A percentile compares a stretch with the other conserved stretches of the same genome.
Conservation (phyloP, 2,888 invertebrate species). For the Nymphalis c-album region DNA sequence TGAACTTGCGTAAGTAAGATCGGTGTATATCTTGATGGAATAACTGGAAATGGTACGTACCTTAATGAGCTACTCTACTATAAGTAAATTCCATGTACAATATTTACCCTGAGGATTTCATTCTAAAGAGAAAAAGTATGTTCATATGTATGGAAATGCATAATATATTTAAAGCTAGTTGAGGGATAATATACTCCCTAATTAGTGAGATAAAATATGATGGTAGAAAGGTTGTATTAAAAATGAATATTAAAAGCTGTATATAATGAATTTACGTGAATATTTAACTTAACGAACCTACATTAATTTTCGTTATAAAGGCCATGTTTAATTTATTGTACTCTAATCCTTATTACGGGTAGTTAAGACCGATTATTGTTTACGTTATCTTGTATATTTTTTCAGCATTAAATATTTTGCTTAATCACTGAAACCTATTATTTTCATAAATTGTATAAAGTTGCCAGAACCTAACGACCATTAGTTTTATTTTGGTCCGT, state of each 20-base stretch:
- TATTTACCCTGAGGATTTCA: no score
- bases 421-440: slow-evolving; percentile 14
- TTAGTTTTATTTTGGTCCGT: no score
- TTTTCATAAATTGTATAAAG: slow-evolving; percentile 7
- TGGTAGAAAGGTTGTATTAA: not conserved
- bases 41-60: no score
- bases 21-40: no score
- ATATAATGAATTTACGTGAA: slow-evolving; percentile 14
- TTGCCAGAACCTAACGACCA: no score
- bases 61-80: no score
- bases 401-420: slow-evolving; percentile 11
- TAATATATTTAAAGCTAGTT: no score
- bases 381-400: slow-evolving; percentile 6
- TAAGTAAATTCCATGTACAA: no score
- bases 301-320: slow-evolving; percentile 11
- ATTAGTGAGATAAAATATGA: not conserved
- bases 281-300: slow-evolving; percentile 16
- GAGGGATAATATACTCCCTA: no score
- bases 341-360: not conserved
- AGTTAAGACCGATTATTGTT: not conserved
- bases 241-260: not conserved
- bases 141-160: not conserved
- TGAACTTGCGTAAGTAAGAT: no score
- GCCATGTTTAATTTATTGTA: slow-evolving; percentile 5
- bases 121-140: not conserved